These are phyloP conservation scores for Polyommatus icarus DNA, from an alignment of 2,888 invertebrate genomes.

Conservation along the genomic window DNA sequence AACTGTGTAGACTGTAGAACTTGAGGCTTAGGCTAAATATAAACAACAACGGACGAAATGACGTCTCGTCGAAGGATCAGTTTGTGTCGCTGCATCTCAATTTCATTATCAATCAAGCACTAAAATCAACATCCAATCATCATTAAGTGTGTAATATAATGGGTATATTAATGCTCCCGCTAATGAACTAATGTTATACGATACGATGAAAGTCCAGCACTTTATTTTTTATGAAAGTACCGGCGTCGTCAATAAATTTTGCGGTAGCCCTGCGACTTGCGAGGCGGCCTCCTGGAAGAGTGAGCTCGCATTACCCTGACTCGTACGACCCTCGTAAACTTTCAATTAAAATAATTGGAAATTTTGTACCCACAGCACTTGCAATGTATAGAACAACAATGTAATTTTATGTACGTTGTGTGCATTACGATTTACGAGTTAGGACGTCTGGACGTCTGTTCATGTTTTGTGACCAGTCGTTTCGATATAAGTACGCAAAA, in stretches of 20 bases:
- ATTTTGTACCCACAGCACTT: neutral
- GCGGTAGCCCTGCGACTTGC: slow-evolving; percentile 2
- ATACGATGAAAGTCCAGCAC: slow-evolving; percentile 12
- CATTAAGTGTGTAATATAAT: neutral
- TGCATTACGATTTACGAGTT: neutral
- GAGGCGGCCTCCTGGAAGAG: slow-evolving; percentile 15
- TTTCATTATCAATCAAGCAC: neutral
- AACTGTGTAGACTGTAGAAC: neutral
- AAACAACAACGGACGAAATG: neutral
- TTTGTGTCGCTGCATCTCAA: neutral
- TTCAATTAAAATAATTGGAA: slow-evolving; percentile 15
- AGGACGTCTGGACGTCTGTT: neutral
- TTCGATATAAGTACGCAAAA: too few species aligned
- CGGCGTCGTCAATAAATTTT: slow-evolving; percentile 4
- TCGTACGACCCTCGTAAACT: neutral
- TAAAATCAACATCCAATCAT: neutral
- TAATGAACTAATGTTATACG: neutral
- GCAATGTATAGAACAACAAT: neutral
- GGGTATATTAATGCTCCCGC: neutral
- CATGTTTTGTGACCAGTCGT: neutral
- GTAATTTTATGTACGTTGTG: neutral
- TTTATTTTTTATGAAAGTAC: slow-evolving; percentile 14
- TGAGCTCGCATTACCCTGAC: neutral
- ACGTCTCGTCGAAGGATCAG: neutral
- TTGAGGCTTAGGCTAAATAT: neutral